Percentiles rank a stretch among this genome's conserved stretches.
Evolutionary conservation across 1,140 invertebrate species (phyloP).

Genomic region (Orius insidiosus): DNA sequence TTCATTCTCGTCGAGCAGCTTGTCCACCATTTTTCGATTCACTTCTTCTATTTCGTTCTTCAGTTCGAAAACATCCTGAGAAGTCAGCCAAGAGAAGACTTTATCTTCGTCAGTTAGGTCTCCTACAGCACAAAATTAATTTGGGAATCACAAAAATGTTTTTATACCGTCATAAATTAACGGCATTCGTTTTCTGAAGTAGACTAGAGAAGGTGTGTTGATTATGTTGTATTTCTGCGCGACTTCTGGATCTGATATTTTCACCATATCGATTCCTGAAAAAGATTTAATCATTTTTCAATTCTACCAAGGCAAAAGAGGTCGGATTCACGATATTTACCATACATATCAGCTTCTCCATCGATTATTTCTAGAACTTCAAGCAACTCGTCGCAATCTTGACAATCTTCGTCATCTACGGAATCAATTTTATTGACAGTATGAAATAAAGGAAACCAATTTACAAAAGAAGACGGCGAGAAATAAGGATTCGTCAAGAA

Average conservation of each 20-base stretch:
- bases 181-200: conserved; percentile 74
- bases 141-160: neutral
- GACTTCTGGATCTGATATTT: conserved; percentile 69
- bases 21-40: conserved; percentile 87
- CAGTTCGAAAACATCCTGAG: conserved; percentile 86
- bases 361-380: conserved; percentile 83
- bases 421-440: conserved; percentile 16
- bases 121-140: conserved; percentile 26
- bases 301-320: neutral
- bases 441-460: conserved; percentile 25
- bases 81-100: conserved; percentile 75
- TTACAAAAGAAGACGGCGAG: conserved; percentile 86
- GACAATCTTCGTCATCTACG: conserved; percentile 75
- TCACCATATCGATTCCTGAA: conserved; percentile 78
- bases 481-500: conserved; percentile 73
- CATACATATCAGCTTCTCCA: conserved; percentile 79
- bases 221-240: conserved; percentile 65
- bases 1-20: conserved; percentile 83
- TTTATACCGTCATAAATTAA: conserved; percentile 60
- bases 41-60: conserved; percentile 95
- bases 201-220: conserved; percentile 70
- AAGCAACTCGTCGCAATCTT: conserved; percentile 74
- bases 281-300: neutral
- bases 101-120: conserved; percentile 73
- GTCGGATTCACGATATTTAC: conserved; percentile 24